A percentile compares a stretch with the other conserved stretches of the same genome.
Evolutionary conservation across 2,797 vertebrate genomes (phyloP).

Genomic region (Chiroxiphia lanceolata): DNA sequence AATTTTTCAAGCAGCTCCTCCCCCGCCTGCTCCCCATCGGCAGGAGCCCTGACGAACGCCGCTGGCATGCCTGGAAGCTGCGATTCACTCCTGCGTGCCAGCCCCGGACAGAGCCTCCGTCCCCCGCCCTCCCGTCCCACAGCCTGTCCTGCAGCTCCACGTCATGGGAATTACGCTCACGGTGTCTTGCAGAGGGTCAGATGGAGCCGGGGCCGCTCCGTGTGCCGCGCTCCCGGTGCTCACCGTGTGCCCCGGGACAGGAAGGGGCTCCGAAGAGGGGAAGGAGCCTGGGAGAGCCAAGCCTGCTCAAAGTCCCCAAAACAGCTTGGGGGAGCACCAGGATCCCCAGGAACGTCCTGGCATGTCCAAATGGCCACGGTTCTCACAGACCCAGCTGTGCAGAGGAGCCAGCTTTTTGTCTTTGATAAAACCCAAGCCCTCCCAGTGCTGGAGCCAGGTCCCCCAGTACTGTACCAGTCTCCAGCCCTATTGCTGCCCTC

Average conservation of each 20-base stretch:
- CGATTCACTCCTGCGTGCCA: not conserved
- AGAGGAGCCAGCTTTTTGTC: not conserved
- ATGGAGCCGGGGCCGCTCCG: fast-evolving
- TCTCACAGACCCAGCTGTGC: not conserved
- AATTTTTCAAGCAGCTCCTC: slow-evolving; percentile 17
- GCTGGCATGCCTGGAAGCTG: slow-evolving; percentile 26
- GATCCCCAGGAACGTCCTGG: not conserved
- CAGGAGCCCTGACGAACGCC: slow-evolving; percentile 16
- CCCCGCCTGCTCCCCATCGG: not conserved
- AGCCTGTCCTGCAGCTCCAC: not conserved
- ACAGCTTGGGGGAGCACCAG: not conserved
- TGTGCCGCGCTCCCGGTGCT: not conserved
- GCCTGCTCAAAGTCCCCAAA: fast-evolving
- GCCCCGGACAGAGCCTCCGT: not conserved
- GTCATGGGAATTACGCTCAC: fast-evolving
- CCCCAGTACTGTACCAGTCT: not conserved
- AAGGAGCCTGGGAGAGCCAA: not conserved
- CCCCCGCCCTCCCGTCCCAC: not conserved
- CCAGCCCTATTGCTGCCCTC: not conserved
- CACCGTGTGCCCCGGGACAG: fast-evolving
- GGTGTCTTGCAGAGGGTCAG: not conserved
- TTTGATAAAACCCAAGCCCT: not conserved
- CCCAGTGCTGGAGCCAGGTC: not conserved
- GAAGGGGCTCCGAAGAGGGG: not conserved
- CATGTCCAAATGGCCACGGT: not conserved